A percentile compares a stretch with the other conserved stretches of the same genome.
These are phyloP conservation scores for Eristalinus aeneus DNA, from an alignment of 2,888 invertebrate genomes.

Conservation along the genomic window DNA sequence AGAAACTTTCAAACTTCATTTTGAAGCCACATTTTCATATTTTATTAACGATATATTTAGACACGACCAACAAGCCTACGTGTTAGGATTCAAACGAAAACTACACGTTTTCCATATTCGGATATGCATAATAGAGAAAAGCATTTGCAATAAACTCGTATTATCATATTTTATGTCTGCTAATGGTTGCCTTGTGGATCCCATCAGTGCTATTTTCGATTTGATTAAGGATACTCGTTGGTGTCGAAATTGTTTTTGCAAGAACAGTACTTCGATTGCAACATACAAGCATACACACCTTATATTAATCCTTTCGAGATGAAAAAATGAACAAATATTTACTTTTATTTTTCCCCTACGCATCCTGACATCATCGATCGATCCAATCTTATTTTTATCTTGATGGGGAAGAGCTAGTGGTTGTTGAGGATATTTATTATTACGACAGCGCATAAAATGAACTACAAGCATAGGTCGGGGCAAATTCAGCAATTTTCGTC, in stretches of 20 bases:
- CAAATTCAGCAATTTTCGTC: constrained; percentile 1
- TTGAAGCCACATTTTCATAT: not conserved
- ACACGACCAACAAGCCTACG: not conserved
- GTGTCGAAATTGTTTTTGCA: not conserved
- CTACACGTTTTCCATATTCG: not conserved
- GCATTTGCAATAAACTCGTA: not conserved
- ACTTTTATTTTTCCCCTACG: constrained; percentile 17
- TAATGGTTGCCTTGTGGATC: not conserved
- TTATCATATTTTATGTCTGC: constrained; percentile 9
- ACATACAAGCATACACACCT: not conserved
- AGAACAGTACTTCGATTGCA: not conserved
- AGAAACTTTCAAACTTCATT: not conserved
- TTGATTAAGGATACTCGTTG: not conserved
- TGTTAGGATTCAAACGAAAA: not conserved
- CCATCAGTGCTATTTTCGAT: not conserved
- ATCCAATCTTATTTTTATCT: constrained; percentile 25
- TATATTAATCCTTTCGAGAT: constrained; percentile 8
- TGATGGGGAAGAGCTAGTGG: not conserved
- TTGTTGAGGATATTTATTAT: constrained; percentile 30
- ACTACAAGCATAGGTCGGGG: constrained; percentile 4
- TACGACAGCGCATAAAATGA: constrained; percentile 32
- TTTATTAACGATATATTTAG: not conserved
- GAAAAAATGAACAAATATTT: not conserved
- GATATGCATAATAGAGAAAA: not conserved
- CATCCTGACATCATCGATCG: constrained; percentile 26